Base-by-base conservation (phyloP, 2,113 vertebrate species). In the Charadrius vociferus region DNA sequence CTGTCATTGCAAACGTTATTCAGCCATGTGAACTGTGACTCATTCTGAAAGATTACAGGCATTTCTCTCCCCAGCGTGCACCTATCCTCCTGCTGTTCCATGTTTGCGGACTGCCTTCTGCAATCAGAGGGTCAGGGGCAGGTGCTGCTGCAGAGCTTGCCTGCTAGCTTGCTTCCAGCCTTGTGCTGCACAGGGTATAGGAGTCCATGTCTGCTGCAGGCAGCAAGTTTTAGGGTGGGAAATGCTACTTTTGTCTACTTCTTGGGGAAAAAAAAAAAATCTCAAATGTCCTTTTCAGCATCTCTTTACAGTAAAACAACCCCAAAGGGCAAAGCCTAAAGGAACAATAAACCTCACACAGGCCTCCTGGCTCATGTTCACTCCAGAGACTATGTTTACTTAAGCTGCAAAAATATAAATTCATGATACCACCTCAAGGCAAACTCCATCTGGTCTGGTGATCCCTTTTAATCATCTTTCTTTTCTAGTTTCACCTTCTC, bases 21-120 rank as follows among this genome's bases (percentile, higher is more conserved):
- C 80, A 81, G 77, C 78, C 73, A 1, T 84, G 94, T 77, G 86
- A 82, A 77, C 81, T 79, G 75, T 88, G 86, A 94, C 88, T 95
- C 68, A 55, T 92, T 94, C 43, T 88, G 96, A 86, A 95, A 80
- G 92, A 86, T 65, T 71, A 74, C 61, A 78, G 8, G 32, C 73
- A 47, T 92, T 85, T 88, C 53, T 29, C 56, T 97, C 72, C 88
- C 75, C 7, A 17, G 88, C 8, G 9, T 84, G 88, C 78, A 78
- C 59, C 78, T 86, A 56, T 86, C n/a, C 80, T 90, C 63, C 86
- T n/a, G 72, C 78, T 89, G 79, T 19, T 80, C 7, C 2, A 52
- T 88, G 79, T 80, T 88, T 78, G 55, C 75, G 39, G 79, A 39
- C 82, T 91, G 82, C 86, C 63, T 67, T 47, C 61, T 67, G 81